phyloP scores from a whole-genome alignment of 1,140 invertebrate genomes.

The Spodoptera frugiperda region DNA sequence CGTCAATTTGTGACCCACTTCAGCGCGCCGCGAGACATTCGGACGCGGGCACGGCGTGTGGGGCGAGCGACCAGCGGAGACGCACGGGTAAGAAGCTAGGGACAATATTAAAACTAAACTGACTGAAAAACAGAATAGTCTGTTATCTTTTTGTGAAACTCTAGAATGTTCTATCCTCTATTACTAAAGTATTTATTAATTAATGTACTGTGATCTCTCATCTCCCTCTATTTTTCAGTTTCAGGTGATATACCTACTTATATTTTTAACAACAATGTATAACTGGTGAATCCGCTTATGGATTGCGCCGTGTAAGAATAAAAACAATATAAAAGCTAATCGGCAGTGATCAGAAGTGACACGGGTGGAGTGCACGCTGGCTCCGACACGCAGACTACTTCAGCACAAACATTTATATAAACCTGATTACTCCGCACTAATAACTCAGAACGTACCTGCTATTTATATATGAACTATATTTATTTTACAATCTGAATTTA shows the following conservation, averaged over 20 bases:
- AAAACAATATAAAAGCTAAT: slow-evolving; percentile 47
- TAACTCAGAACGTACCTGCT: too few relatives aligned
- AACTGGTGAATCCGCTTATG: background rate
- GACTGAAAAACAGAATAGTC: too few relatives aligned
- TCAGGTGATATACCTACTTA: background rate
- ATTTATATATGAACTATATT: too few relatives aligned
- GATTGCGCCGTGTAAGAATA: slow-evolving; percentile 25
- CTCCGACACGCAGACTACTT: background rate
- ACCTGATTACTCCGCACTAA: too few relatives aligned
- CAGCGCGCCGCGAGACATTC: slow-evolving; percentile 47
- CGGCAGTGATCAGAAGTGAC: slow-evolving; percentile 42
- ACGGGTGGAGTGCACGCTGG: slow-evolving; percentile 18
- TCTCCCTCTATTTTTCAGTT: too few relatives aligned
- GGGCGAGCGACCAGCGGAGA: background rate
- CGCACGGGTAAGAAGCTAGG: too few relatives aligned
- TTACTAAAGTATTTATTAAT: background rate
- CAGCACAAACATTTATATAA: too few relatives aligned
- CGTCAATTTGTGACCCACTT: slow-evolving; percentile 70
- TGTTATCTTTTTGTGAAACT: too few relatives aligned
- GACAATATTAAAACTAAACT: too few relatives aligned
- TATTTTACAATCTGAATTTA: too few relatives aligned
- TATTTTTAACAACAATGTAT: background rate
- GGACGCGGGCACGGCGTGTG: slow-evolving; percentile 2
- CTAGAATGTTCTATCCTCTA: too few relatives aligned
- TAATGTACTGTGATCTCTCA: background rate